phyloP scores from a whole-genome alignment of 2,888 invertebrate genomes.

The Anticlea derivata region DNA sequence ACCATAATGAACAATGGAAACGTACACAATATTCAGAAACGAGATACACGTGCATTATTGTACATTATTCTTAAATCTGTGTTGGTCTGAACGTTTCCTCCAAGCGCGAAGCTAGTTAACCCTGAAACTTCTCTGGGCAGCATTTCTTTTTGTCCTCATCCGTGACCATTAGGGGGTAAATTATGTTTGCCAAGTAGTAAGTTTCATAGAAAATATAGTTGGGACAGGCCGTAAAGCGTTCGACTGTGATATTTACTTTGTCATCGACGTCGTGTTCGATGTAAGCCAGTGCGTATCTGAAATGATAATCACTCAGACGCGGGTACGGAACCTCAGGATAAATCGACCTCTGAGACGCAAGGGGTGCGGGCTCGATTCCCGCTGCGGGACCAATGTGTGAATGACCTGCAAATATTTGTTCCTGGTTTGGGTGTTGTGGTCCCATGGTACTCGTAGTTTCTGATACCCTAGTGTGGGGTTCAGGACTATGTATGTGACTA shows the following conservation, averaged over 20 bases:
- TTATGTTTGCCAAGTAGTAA: background rate
- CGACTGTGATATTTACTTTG: background rate
- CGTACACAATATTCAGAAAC: background rate
- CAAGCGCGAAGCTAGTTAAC: background rate
- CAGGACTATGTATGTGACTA: too few relatives aligned
- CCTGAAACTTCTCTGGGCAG: background rate
- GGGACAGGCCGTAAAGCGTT: background rate
- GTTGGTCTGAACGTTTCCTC: background rate
- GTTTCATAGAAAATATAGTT: background rate
- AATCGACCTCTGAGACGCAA: too few relatives aligned
- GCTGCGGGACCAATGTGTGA: too few relatives aligned
- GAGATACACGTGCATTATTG: background rate
- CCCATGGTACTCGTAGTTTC: too few relatives aligned
- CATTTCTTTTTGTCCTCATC: slow-evolving; percentile 9
- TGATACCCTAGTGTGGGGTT: too few relatives aligned
- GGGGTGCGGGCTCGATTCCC: too few relatives aligned
- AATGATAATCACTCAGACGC: background rate
- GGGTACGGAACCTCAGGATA: background rate
- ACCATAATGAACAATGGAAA: background rate
- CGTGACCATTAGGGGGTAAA: background rate
- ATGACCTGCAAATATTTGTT: too few relatives aligned
- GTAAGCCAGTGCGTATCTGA: slow-evolving; percentile 2
- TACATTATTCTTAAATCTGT: background rate
- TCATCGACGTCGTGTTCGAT: slow-evolving; percentile 1
- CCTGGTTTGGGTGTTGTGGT: too few relatives aligned